Evolutionary conservation across 2,888 invertebrate genomes (phyloP), one percentile per base, ranked within the genome.

Genomic region (Pandemis corylana): DNA sequence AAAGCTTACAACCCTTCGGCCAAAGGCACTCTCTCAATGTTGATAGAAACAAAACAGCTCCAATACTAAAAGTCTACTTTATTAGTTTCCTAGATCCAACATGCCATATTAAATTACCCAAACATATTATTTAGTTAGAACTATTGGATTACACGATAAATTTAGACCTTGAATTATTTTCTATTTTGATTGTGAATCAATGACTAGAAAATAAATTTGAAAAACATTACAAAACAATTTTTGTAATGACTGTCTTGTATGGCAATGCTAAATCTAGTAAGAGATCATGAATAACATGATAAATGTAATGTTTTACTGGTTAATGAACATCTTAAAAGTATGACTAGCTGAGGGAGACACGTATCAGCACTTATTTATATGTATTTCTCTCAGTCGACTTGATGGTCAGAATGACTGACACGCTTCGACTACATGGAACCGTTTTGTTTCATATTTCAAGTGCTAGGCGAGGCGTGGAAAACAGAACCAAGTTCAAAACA

Each of bases 361-460:
- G 12, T 59, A 28, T 28, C 20, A 56, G 9, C 51, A 6, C 28
- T 36, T 36, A 36, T 36, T 56, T 7, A 56, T 20, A 15, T 56
- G 20, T 53, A 15, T 56, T 15, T 56, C 12, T 20, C 56, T 56
- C 20, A 53, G 56, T 9, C 7, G 56, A 7, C 9, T 7, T 56
- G 20, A 28, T 12, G 59, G 28, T 59, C 12, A 59, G 28, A 20
- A 15, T 59, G 59, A 59, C n/a, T 15, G 15, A 53, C 7, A 53
- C 2, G 15, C 15, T 53, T 15, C 53, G 53, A 20, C 10, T 59
- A 56, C 9, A 59, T 10, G 12, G 28, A 36, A 69, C 65, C 49
- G 69, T 66, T 70, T 69, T 66, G 69, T 74, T 74, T 74, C 69
- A 67, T 71, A 62, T 70, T 46, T 59, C 42, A 51, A 15, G 69